Conservation (phyloP, 2,888 invertebrate species). For the Pristionchus mayeri region DNA sequence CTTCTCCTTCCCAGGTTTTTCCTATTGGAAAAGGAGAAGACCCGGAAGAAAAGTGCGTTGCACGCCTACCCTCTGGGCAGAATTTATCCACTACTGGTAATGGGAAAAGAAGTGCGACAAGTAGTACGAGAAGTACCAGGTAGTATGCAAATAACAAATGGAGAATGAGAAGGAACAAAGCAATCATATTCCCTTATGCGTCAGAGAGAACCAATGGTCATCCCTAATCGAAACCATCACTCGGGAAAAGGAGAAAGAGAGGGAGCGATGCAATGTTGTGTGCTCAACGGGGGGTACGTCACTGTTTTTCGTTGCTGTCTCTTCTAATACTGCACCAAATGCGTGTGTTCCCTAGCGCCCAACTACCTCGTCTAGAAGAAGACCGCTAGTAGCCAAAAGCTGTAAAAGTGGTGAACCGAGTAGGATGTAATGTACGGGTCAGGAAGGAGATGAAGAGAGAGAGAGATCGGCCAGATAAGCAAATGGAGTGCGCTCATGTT, state of each 20-base stretch:
- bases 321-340: not conserved
- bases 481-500: not conserved
- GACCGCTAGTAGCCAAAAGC: not conserved
- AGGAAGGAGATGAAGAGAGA: not conserved
- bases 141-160: too few relatives aligned
- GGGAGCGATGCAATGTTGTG: constrained; percentile 1
- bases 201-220: not conserved
- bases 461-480: not conserved
- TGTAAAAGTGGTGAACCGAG: not conserved
- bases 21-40: not conserved
- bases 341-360: not conserved
- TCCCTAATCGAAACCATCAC: not conserved
- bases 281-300: not conserved
- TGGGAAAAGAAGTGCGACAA: too few relatives aligned
- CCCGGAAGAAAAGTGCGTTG: too few relatives aligned
- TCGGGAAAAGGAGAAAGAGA: not conserved
- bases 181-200: too few relatives aligned
- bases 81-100: too few relatives aligned
- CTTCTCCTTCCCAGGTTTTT: not conserved
- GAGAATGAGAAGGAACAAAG: too few relatives aligned
- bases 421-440: not conserved
- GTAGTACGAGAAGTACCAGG: too few relatives aligned
- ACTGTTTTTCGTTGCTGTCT: constrained; percentile 13
- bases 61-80: too few relatives aligned
- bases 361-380: not conserved